Conservation (phyloP, 35 echinoderm and acorn worm genomes). For the Lytechinus pictus region DNA sequence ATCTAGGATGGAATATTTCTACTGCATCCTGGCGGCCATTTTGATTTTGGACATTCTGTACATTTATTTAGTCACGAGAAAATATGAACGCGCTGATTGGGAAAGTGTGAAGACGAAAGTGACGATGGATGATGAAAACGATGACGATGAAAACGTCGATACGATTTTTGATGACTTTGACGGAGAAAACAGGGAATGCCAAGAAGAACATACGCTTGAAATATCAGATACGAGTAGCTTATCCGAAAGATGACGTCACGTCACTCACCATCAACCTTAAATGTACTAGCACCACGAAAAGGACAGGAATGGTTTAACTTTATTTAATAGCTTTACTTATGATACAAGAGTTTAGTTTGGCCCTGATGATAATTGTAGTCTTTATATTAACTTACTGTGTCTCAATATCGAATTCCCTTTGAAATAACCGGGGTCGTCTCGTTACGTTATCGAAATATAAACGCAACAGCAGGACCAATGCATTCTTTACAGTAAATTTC, state of each 20-base stretch:
- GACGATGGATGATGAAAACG: not conserved
- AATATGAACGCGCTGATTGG: conserved; percentile 44
- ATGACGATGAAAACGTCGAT: not conserved
- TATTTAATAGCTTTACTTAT: no score
- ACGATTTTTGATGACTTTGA: not conserved
- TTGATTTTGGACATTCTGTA: conserved; percentile 43
- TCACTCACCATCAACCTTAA: not conserved
- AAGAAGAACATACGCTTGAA: not conserved
- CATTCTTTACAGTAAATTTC: no score
- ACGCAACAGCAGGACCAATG: no score
- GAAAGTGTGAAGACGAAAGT: not conserved
- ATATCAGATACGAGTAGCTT: not conserved
- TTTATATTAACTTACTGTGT: no score
- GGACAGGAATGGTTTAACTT: no score
- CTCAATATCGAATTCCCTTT: no score
- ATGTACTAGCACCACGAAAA: no score
- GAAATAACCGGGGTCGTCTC: no score
- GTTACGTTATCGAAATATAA: no score
- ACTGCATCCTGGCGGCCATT: conserved; percentile 48
- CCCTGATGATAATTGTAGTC: no score
- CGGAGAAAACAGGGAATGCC: not conserved
- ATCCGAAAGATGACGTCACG: not conserved
- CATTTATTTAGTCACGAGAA: conserved; percentile 30
- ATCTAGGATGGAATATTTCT: conserved; percentile 60
- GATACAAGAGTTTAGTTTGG: no score